Evolutionary conservation across 2,113 vertebrate genomes (phyloP).

Genomic region (Seriola quinqueradiata): DNA sequence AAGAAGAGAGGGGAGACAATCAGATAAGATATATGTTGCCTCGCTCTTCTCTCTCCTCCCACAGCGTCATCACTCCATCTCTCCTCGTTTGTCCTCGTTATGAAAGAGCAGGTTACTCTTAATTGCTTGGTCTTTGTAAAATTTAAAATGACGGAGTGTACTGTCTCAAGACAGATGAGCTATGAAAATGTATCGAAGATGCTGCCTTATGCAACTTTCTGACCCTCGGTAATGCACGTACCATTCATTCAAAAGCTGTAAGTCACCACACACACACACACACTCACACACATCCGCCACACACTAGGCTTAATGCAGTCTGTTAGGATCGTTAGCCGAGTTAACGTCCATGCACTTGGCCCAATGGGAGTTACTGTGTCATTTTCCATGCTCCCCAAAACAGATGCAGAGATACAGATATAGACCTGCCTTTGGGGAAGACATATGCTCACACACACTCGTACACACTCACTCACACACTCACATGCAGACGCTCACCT

Average conservation of each 20-base stretch:
- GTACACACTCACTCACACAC: slow-evolving; percentile 14
- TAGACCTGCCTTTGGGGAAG: slow-evolving; percentile 60
- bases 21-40: slow-evolving; percentile 1
- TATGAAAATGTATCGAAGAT: slow-evolving; percentile 21
- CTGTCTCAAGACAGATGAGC: slow-evolving; percentile 46
- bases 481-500: slow-evolving; percentile 49
- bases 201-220: slow-evolving; percentile 28
- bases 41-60: slow-evolving; percentile 5
- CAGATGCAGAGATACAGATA: slow-evolving; percentile 68
- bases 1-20: background rate
- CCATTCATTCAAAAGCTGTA: slow-evolving; percentile 28
- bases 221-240: slow-evolving; percentile 49
- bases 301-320: slow-evolving; percentile 61
- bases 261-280: slow-evolving; percentile 23
- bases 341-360: slow-evolving; percentile 77
- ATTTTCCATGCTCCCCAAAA: slow-evolving; percentile 69
- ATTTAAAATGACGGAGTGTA: slow-evolving; percentile 26
- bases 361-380: slow-evolving; percentile 66
- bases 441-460: slow-evolving; percentile 17
- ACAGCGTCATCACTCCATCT: slow-evolving; percentile 13
- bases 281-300: slow-evolving; percentile 19
- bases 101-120: slow-evolving; percentile 40
- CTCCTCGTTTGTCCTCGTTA: slow-evolving; percentile 58
- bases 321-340: slow-evolving; percentile 77
- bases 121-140: slow-evolving; percentile 47